phyloP scores from a whole-genome alignment of 2,797 vertebrate genomes.

The Sparus aurata region DNA sequence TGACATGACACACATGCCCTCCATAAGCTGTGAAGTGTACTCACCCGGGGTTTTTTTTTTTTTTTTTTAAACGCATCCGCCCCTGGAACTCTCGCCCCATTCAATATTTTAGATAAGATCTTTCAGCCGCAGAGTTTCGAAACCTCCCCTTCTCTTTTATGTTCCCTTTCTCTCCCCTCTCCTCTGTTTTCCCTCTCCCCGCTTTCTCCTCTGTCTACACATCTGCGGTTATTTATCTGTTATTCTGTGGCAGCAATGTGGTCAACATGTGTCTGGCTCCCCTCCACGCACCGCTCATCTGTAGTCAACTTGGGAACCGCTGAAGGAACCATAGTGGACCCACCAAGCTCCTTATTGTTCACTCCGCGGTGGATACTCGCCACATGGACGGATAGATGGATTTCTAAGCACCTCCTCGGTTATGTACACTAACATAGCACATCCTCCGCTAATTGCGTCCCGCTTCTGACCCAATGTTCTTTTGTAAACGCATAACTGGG shows the following conservation, averaged over 20 bases:
- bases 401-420: slow-evolving; percentile 11
- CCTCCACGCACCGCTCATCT: slow-evolving; percentile 73
- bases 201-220: slow-evolving; percentile 70
- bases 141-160: slow-evolving; percentile 63
- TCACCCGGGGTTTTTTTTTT: slow-evolving; percentile 35
- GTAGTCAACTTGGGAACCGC: slow-evolving; percentile 67
- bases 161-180: slow-evolving; percentile 38
- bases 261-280: slow-evolving; percentile 83
- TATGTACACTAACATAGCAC: slow-evolving; percentile 6
- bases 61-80: slow-evolving; percentile 53
- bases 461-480: slow-evolving; percentile 50
- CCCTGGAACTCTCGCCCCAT: slow-evolving; percentile 51
- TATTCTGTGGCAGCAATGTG: slow-evolving; percentile 79
- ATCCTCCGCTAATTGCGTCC: slow-evolving; percentile 40
- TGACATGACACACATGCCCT: slow-evolving; percentile 38
- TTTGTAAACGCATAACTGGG: slow-evolving; percentile 16
- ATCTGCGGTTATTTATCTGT: slow-evolving; percentile 85
- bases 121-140: slow-evolving; percentile 43
- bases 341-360: slow-evolving; percentile 40
- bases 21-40: slow-evolving; percentile 51
- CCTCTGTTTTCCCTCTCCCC: slow-evolving; percentile 48
- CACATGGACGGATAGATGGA: slow-evolving; percentile 13
- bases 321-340: slow-evolving; percentile 52
- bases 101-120: slow-evolving; percentile 73
- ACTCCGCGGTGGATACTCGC: slow-evolving; percentile 14